phyloP scores from a whole-genome alignment of 2,888 invertebrate genomes.

The Argyresthia albistria region DNA sequence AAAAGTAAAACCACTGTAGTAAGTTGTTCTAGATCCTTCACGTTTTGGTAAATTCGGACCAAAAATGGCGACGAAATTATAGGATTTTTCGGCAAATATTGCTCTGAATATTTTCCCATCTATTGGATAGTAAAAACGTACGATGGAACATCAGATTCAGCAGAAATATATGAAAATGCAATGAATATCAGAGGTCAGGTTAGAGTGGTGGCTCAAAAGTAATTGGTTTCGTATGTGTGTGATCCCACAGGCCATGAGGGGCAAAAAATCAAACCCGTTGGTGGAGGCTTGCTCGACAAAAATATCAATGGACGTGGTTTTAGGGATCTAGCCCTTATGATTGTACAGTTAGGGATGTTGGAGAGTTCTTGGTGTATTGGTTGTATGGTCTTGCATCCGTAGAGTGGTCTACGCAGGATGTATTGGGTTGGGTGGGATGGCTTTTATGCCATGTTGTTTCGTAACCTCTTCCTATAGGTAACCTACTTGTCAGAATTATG shows the following conservation, averaged over 20 bases:
- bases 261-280: conserved; percentile 50
- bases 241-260: conserved; percentile 17
- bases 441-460: no score
- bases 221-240: conserved; percentile 20
- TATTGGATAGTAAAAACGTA: no score
- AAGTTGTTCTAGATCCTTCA: no score
- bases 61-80: no score
- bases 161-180: background rate
- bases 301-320: background rate
- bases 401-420: background rate
- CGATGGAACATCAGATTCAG: background rate
- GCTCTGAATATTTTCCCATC: no score
- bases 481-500: no score
- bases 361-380: background rate
- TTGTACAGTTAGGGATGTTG: background rate
- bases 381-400: background rate
- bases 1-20: no score
- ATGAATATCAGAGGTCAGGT: background rate
- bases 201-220: background rate
- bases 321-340: background rate
- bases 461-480: no score
- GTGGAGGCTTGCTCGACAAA: conserved; percentile 22
- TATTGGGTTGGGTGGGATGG: background rate
- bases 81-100: no score
- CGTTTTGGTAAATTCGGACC: no score